Base-by-base conservation (phyloP, 2,113 vertebrate species). In the Eidolon helvum region DNA sequence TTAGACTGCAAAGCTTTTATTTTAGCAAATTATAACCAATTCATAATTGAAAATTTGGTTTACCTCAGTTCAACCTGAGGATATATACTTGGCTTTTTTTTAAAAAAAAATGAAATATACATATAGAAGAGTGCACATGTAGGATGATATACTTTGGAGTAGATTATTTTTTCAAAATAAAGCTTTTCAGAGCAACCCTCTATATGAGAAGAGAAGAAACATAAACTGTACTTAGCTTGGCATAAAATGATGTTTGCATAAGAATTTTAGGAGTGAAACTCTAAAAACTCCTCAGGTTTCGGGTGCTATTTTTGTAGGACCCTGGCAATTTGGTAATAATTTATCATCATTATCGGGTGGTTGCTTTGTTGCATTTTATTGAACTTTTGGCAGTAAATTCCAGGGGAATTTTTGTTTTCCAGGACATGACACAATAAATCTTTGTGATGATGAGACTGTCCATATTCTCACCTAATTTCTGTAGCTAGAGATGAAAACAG, bases 291-390 rank as follows among this genome's bases (percentile, higher is more conserved):
- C 48, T 85, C 85, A 0, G 0, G 63, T 87, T 97, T 97, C 95
- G 38, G 88, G 68, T 86, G 55, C 26, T 43, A 35, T 96, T 97
- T 94, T 77, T 86, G 0, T 43, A 96, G 89, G 90, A 38, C 9
- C 97, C 88, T 95, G 53, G 28, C 40, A 83, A 18, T 94, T 97
- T 53, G 80, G 75, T 66, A 83, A 86, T 84, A 94, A 80, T 95
- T 88, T 93, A 59, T 55, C 80, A 69, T 93, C 88, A 82, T 87
- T 91, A 0, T 90, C 87, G 77, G 38, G 33, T 57, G 6, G 38
- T 66, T 94, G 63, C 94, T 91, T 96, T 97, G 95, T 96, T 98
- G 7, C 21, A 18, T 95, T 95, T 90, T 80, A 69, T 53, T 94
- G 55, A 61, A 45, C 50, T 83, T 71, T 85, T 95, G 79, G 85